Conservation (phyloP, 2,113 vertebrate species). For the Cyanoliseus patagonus region DNA sequence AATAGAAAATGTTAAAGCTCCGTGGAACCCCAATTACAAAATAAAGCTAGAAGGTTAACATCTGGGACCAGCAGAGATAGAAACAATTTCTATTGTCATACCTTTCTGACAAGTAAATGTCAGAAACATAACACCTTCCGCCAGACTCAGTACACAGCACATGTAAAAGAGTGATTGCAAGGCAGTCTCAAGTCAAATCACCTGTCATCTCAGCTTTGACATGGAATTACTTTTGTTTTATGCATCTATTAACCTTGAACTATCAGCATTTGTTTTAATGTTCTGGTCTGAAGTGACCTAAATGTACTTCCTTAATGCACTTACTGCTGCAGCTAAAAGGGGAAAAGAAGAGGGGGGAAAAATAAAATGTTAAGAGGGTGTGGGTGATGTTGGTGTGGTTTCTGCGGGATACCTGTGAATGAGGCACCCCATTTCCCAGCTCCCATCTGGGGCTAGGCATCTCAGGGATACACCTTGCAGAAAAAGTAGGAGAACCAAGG, state of each 20-base stretch:
- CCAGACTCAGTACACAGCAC: constrained; percentile 74
- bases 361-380: neutral
- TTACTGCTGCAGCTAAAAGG: constrained; percentile 30
- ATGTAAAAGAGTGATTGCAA: constrained; percentile 81
- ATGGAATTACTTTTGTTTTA: constrained; percentile 85
- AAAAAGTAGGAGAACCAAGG: accelerated
- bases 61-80: constrained; percentile 79
- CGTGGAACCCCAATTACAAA: constrained; percentile 82
- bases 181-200: constrained; percentile 82
- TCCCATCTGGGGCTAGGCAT: neutral
- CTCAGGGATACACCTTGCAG: neutral
- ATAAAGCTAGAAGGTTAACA: constrained; percentile 84
- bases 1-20: constrained; percentile 84
- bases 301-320: constrained; percentile 76
- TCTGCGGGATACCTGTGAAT: neutral
- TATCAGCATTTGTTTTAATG: constrained; percentile 85
- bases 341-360: neutral
- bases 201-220: constrained; percentile 84
- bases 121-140: constrained; percentile 78
- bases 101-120: constrained; percentile 84
- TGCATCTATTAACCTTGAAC: constrained; percentile 89
- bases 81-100: constrained; percentile 85
- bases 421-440: neutral
- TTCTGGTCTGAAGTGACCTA: constrained; percentile 78
- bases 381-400: neutral